Percentiles rank a stretch among this genome's conserved stretches.
phyloP scores from a whole-genome alignment of 1,140 invertebrate genomes.

The Trichomalopsis sarcophagae region DNA sequence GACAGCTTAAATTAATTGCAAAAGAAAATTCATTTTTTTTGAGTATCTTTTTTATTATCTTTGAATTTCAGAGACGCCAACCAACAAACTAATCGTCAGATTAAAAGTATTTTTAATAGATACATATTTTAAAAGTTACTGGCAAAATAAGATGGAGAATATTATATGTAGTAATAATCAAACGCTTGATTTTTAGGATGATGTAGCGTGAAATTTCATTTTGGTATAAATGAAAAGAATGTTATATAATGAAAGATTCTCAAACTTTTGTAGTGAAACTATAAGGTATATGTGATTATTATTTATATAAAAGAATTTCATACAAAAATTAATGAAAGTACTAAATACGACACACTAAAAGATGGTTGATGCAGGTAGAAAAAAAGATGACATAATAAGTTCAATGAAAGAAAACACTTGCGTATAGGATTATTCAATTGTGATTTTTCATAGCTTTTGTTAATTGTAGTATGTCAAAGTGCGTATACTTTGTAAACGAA shows the following conservation, averaged over 20 bases:
- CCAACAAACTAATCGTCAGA: constrained; percentile 14
- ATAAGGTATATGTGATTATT: background rate
- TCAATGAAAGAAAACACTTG: background rate
- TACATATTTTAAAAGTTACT: background rate
- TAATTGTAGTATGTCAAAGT: constrained; percentile 5
- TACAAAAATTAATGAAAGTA: background rate
- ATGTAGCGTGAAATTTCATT: too few species aligned
- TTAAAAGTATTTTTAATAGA: background rate
- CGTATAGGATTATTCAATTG: background rate
- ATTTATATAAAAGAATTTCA: background rate
- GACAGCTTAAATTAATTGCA: background rate
- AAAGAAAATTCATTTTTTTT: background rate
- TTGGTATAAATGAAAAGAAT: background rate
- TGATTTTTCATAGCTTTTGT: constrained; percentile 33
- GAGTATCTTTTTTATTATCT: constrained; percentile 13
- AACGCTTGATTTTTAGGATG: background rate
- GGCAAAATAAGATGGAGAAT: background rate
- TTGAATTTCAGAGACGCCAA: constrained; percentile 47
- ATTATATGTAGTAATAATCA: background rate
- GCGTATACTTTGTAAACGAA: constrained; percentile 35
- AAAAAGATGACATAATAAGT: background rate
- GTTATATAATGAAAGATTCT: constrained; percentile 29
- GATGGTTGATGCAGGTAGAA: background rate
- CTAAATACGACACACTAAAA: background rate
- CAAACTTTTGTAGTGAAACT: background rate